Conservation (phyloP, 2,797 vertebrate species). For the Spea hammondii region DNA sequence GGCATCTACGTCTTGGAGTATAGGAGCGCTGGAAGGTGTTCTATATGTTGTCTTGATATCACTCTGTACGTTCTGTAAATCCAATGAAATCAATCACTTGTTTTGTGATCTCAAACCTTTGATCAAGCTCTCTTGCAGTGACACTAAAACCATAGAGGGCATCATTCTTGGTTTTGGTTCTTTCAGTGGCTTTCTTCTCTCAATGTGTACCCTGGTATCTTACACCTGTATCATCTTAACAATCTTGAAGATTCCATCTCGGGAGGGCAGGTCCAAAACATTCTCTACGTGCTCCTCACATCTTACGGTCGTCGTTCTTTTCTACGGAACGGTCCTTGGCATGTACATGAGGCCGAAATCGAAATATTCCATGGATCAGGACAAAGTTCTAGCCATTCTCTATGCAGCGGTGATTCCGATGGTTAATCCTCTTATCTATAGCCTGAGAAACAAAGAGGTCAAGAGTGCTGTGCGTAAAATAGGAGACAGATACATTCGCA, state of each 20-base stretch:
- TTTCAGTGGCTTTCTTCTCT: slow-evolving; percentile 3
- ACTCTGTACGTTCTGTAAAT: slow-evolving; percentile 6
- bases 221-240: slow-evolving; percentile 14
- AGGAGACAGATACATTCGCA: too few relatives aligned
- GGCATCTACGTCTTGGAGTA: slow-evolving; percentile 32
- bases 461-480: neutral
- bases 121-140: slow-evolving; percentile 23
- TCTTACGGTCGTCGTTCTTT: slow-evolving; percentile 36
- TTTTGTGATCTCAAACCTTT: slow-evolving; percentile 28
- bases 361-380: slow-evolving; percentile 52
- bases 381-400: slow-evolving; percentile 44
- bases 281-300: slow-evolving; percentile 51
- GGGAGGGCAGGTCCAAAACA: slow-evolving; percentile 34
- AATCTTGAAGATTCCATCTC: slow-evolving; percentile 23
- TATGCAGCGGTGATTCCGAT: slow-evolving; percentile 24
- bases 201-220: neutral
- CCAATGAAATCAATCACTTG: slow-evolving; percentile 5
- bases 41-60: slow-evolving; percentile 9
- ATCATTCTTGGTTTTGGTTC: slow-evolving; percentile 11
- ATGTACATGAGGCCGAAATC: slow-evolving; percentile 57
- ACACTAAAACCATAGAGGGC: slow-evolving; percentile 11
- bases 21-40: neutral
- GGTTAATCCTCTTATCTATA: slow-evolving; percentile 31
- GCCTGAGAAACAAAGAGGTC: slow-evolving; percentile 35
- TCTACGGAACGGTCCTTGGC: slow-evolving; percentile 24